These are phyloP conservation scores for Solea senegalensis DNA, from an alignment of 2,113 vertebrate species.

Conservation along the genomic window DNA sequence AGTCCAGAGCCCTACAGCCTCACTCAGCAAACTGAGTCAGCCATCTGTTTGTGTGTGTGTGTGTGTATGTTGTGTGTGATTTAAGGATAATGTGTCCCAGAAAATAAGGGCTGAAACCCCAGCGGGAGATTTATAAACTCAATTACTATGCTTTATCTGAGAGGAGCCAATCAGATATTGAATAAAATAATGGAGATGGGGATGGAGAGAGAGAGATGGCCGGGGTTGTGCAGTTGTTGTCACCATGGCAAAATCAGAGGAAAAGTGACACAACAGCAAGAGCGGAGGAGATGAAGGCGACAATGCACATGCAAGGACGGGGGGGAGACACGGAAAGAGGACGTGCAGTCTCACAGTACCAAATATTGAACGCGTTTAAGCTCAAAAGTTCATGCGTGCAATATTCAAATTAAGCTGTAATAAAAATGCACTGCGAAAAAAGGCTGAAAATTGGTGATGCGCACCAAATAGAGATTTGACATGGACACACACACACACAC, in stretches of 20 bases:
- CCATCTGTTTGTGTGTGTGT: not conserved
- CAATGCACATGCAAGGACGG: not conserved
- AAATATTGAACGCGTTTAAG: not conserved
- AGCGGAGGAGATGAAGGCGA: not conserved
- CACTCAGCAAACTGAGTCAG: not conserved
- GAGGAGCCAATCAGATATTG: constrained; percentile 57
- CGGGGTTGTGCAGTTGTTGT: constrained; percentile 48
- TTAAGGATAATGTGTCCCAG: constrained; percentile 45
- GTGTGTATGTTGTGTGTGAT: constrained; percentile 17
- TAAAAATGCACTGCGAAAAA: not conserved
- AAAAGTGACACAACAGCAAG: not conserved
- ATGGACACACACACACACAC: not conserved
- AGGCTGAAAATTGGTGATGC: not conserved
- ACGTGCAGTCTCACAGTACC: not conserved
- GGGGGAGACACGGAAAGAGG: not conserved
- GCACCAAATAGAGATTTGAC: not conserved
- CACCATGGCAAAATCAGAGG: constrained; percentile 41
- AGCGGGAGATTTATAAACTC: constrained; percentile 63
- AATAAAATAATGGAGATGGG: constrained; percentile 56
- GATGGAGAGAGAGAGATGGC: constrained; percentile 34
- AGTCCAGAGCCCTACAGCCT: constrained; percentile 3
- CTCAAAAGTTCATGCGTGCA: not conserved
- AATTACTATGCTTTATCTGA: constrained; percentile 68
- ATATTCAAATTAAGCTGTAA: not conserved
- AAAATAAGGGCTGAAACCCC: constrained; percentile 58